Evolutionary conservation across 2,797 vertebrate species (phyloP).

Genomic region (Crypturellus tataupa): DNA sequence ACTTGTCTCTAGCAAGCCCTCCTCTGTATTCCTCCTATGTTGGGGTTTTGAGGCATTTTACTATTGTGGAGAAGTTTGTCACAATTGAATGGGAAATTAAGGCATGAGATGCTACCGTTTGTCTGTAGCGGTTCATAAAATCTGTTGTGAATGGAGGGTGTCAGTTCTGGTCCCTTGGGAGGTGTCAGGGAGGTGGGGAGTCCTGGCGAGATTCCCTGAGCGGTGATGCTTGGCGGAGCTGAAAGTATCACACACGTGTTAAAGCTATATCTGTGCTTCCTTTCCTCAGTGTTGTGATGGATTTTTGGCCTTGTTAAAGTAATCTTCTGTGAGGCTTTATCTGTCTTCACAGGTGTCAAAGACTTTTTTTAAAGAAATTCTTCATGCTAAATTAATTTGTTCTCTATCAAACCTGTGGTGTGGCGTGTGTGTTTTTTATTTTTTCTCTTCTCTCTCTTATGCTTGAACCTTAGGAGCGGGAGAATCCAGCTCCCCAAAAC

Average conservation of each 20-base stretch:
- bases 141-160: not conserved
- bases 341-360: not conserved
- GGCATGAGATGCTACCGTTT: not conserved
- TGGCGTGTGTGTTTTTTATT: not conserved
- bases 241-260: not conserved
- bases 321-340: constrained; percentile 24
- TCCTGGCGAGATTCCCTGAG: not conserved
- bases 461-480: not conserved
- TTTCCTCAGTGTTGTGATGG: not conserved
- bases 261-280: constrained; percentile 1
- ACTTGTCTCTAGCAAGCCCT: not conserved
- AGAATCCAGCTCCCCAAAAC: not conserved
- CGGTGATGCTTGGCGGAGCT: not conserved
- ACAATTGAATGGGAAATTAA: not conserved
- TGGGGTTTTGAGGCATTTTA: not conserved
- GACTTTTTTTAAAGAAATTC: not conserved
- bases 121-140: not conserved
- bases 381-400: constrained; percentile 45
- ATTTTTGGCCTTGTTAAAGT: constrained; percentile 29
- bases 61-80: not conserved
- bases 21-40: accelerated
- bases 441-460: not conserved
- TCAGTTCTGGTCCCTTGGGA: not conserved
- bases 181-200: not conserved
- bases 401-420: constrained; percentile 37